Evolutionary conservation across 2,113 vertebrate species (phyloP), one percentile per base, ranked within the genome.

Genomic region (Cynocephalus volans): DNA sequence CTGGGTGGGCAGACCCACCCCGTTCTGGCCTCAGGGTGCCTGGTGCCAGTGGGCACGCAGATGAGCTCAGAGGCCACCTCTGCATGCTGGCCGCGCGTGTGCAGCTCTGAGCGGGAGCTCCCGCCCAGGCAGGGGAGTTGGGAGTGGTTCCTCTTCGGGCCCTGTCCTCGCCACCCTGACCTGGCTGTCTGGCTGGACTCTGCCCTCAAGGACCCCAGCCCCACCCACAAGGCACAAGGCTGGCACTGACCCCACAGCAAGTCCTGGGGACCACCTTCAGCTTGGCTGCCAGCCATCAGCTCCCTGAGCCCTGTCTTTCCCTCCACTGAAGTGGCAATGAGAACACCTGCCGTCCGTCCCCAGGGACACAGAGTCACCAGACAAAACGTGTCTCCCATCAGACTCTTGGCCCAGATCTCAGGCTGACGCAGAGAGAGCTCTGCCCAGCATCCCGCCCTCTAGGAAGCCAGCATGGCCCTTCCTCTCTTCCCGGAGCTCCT

Each of bases 71-170:
- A 60, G 80, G n/a, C 1, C 0, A 1, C 81, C 54, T 56, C 31
- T 50, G 54, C 60, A 24, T 18, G 62, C 24, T 8, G 21, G 11
- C 28, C 6, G 0, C 6, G 0, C 75, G 52, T 2, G 1, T 15
- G 15, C 12, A 0, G 14, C 10, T 77, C 50, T 3, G n/a, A 26
- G 23, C 33, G 67, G n/a, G 24, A 14, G 36, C 24, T n/a, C 60
- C 79, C 0, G 9, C 67, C 17, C 33, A 26, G 64, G 56, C 64
- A 28, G n/a, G 58, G 50, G 33, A 52, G 15, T 0, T 14, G 28
- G n/a, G 8, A 62, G 41, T 41, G 31, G 14, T 17, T 54, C 56
- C 19, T 8, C 33, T 36, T 56, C 0, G 21, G 67, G 12, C 45
- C 52, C 48, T 21, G 31, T 10, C 60, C 79, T 41, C 4, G 11